These are phyloP conservation scores for Opisthograptis luteolata DNA, from an alignment of 2,888 invertebrate species.

Conservation along the genomic window DNA sequence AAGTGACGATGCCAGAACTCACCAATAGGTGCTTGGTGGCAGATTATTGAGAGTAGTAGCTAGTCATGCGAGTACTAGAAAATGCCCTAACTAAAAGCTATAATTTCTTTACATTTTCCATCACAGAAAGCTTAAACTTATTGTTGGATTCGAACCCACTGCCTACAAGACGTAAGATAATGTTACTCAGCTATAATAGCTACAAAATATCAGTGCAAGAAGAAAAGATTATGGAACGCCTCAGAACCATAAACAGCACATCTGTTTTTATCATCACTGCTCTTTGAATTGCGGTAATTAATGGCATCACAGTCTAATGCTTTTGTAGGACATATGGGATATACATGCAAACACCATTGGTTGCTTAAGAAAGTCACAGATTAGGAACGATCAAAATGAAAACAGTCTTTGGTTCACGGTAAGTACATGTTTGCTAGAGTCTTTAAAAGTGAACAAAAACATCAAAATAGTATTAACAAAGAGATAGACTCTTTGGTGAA, in stretches of 20 bases:
- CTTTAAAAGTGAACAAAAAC: neutral
- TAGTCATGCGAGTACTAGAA: too few relatives aligned
- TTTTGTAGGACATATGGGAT: neutral
- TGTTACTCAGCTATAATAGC: neutral
- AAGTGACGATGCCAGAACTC: neutral
- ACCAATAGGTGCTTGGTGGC: too few relatives aligned
- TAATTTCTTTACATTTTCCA: too few relatives aligned
- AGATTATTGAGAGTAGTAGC: too few relatives aligned
- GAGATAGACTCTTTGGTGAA: too few relatives aligned
- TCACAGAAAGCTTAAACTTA: too few relatives aligned
- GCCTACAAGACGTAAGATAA: too few relatives aligned
- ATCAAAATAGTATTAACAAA: constrained; percentile 12
- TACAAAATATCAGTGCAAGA: neutral
- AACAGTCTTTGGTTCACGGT: neutral
- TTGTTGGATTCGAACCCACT: too few relatives aligned
- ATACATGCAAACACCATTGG: neutral
- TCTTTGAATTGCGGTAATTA: neutral
- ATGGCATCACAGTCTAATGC: neutral
- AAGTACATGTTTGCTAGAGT: neutral
- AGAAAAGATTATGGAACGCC: neutral
- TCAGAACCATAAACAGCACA: neutral
- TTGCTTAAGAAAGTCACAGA: neutral
- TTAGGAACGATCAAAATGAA: neutral
- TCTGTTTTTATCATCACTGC: neutral
- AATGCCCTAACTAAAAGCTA: too few relatives aligned